Evolutionary conservation across 2,888 invertebrate species (phyloP), one percentile per base, ranked within the genome.

Genomic region (Koerneria pararmatus): DNA sequence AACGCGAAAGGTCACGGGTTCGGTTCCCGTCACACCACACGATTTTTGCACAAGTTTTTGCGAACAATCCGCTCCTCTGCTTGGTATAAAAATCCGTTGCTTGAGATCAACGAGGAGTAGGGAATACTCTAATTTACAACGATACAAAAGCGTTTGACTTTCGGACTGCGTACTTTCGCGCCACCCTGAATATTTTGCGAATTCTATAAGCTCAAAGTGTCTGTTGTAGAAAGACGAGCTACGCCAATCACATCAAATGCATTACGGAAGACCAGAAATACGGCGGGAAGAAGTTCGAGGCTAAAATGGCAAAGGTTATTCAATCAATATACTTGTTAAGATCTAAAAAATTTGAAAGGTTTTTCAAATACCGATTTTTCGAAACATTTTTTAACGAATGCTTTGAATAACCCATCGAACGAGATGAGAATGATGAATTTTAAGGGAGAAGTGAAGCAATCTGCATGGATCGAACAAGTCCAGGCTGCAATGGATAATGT

Each of bases 191-290:
- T 22, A 51, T 51, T 87, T 87, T 78, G 84, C 90, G 84, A 94
- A 95, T 83, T 94, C 83, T 89, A 90, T 59, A 92, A 91, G 85
- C 93, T 93, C 41, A 34, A 1, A 24, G 29, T 2, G 27, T 22
- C n/a, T 15, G n/a, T 85, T 95, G 91, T 85, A 68, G 91, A 78
- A 90, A 89, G 0, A 89, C 90, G 68, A 90, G 89, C 15, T 93
- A 91, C 84, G 88, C 88, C 53, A 85, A 86, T 0, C 93, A 93
- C 83, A 90, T 86, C n/a, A 91, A 91, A 85, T 94, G 93, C 84
- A 87, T 93, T 59, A 88, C 90, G 1, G 89, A 95, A 86, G 90
- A 90, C 34, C 89, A 93, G 84, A 89, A 93, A 76, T 95, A 95
- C 83, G 90, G 91, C 29, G 86, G 86, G 3, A 84, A 84, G 70